Percentiles rank a stretch among this genome's conserved stretches.
Conservation (phyloP, 2,888 invertebrate genomes). For the Bimastos eiseni region DNA sequence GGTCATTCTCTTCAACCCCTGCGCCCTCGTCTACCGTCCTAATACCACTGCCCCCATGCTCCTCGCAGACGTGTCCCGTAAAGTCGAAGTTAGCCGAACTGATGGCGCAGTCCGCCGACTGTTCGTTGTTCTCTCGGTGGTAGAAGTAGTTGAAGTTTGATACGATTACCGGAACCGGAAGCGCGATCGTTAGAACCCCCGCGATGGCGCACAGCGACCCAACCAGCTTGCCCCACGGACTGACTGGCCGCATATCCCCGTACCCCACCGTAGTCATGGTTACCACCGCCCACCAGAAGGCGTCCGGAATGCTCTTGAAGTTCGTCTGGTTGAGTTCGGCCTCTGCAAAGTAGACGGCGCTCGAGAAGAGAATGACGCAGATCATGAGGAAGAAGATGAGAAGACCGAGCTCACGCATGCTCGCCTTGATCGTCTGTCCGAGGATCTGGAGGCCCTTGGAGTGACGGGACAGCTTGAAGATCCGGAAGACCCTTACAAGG, state of each 20-base stretch:
- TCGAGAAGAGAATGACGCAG: constrained; percentile 93
- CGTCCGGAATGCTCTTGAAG: constrained; percentile 93
- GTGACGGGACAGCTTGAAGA: constrained; percentile 98
- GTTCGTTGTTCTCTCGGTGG: constrained; percentile 98
- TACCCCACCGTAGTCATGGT: constrained; percentile 99
- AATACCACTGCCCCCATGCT: neutral
- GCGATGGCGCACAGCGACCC: constrained; percentile 98
- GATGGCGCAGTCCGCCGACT: constrained; percentile 59
- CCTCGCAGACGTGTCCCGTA: constrained; percentile 8
- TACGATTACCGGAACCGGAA: constrained; percentile 98
- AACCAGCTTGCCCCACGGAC: constrained; percentile 89
- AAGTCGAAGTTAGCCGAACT: neutral
- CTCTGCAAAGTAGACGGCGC: constrained; percentile 93
- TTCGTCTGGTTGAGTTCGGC: constrained; percentile 85
- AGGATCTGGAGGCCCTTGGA: constrained; percentile 99
- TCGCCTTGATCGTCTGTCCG: constrained; percentile 96
- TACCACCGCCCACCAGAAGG: constrained; percentile 89
- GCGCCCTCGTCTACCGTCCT: neutral
- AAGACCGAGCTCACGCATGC: constrained; percentile 97
- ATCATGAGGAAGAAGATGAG: constrained; percentile 99
- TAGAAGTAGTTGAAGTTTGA: constrained; percentile 99
- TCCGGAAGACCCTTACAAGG: constrained; percentile 98
- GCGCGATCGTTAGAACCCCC: constrained; percentile 96
- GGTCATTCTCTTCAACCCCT: neutral
- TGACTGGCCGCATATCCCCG: constrained; percentile 99